phyloP scores from a whole-genome alignment of 2,888 invertebrate species.

The Alloscopus bannaensis region DNA sequence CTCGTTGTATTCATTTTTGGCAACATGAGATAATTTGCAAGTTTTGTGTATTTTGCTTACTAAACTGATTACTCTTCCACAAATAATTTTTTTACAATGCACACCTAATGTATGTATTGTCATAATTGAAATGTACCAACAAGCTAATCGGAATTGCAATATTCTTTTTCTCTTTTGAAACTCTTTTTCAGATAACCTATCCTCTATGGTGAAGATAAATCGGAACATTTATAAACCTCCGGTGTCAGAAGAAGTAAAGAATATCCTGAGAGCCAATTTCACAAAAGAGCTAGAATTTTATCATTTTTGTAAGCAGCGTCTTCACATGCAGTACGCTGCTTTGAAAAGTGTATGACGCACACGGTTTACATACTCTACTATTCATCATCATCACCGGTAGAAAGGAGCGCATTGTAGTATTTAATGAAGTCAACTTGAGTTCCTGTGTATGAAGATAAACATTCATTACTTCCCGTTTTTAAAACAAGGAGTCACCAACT shows the following conservation, averaged over 20 bases:
- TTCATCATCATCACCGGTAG: neutral
- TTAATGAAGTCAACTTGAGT: slow-evolving; percentile 37
- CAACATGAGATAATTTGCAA: neutral
- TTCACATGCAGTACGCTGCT: slow-evolving; percentile 87
- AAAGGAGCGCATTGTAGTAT: neutral
- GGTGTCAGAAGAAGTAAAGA: slow-evolving; percentile 89
- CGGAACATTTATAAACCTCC: slow-evolving; percentile 91
- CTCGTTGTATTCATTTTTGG: slow-evolving; percentile 12
- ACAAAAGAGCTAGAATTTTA: slow-evolving; percentile 94
- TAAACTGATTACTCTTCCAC: too few relatives aligned
- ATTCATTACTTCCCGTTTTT: slow-evolving; percentile 27
- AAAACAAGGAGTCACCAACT: too few relatives aligned
- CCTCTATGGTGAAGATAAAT: slow-evolving; percentile 79
- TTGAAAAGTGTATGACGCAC: slow-evolving; percentile 60
- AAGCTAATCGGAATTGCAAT: too few relatives aligned
- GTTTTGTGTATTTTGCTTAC: slow-evolving; percentile 7
- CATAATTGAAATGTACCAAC: too few relatives aligned
- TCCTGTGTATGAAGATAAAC: slow-evolving; percentile 38
- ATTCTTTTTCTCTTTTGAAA: slow-evolving; percentile 12
- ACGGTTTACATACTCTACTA: neutral
- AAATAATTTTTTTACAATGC: too few relatives aligned
- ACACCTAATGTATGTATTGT: too few relatives aligned
- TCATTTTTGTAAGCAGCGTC: slow-evolving; percentile 90
- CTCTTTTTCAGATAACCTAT: slow-evolving; percentile 72
- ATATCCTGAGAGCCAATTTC: slow-evolving; percentile 89